Conservation (phyloP, 2,888 invertebrate genomes). For the Abrostola triplasia region DNA sequence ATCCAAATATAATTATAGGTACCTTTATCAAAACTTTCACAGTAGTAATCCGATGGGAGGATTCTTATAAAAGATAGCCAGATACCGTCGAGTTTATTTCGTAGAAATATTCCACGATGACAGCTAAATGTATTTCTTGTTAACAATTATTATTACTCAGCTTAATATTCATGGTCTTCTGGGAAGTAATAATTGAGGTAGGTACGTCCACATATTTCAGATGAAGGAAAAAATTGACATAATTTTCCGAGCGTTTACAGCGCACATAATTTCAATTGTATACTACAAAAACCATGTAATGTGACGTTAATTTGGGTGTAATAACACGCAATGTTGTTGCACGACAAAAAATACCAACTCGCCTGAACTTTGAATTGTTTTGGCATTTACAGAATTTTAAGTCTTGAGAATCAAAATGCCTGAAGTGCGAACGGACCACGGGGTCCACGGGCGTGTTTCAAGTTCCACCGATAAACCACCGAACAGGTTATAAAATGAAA, state of each 20-base stretch:
- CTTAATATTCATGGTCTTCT: background rate
- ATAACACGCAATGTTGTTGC: conserved; percentile 10
- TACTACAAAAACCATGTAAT: conserved; percentile 21
- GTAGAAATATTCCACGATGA: background rate
- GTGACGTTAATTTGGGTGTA: conserved; percentile 24
- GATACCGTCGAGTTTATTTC: background rate
- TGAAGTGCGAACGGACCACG: conserved; percentile 1
- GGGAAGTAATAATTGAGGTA: background rate
- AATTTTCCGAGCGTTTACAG: conserved; percentile 16
- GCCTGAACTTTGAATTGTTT: conserved; percentile 19
- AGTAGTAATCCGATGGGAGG: background rate
- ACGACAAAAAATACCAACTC: conserved; percentile 18
- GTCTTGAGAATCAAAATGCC: background rate
- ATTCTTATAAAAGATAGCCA: background rate
- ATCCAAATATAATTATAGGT: background rate
- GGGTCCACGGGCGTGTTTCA: background rate
- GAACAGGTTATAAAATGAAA: conserved; percentile 21
- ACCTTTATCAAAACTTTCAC: background rate
- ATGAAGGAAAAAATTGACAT: conserved; percentile 6
- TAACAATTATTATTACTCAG: background rate
- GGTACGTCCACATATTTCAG: conserved; percentile 4
- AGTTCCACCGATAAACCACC: conserved; percentile 7
- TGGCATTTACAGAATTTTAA: conserved; percentile 22
- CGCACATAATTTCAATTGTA: conserved; percentile 31
- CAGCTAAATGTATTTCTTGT: background rate